A percentile compares a stretch with the other conserved stretches of the same genome.
Evolutionary conservation across 1,140 invertebrate species (phyloP).

Genomic region (Drosophila melanica): DNA sequence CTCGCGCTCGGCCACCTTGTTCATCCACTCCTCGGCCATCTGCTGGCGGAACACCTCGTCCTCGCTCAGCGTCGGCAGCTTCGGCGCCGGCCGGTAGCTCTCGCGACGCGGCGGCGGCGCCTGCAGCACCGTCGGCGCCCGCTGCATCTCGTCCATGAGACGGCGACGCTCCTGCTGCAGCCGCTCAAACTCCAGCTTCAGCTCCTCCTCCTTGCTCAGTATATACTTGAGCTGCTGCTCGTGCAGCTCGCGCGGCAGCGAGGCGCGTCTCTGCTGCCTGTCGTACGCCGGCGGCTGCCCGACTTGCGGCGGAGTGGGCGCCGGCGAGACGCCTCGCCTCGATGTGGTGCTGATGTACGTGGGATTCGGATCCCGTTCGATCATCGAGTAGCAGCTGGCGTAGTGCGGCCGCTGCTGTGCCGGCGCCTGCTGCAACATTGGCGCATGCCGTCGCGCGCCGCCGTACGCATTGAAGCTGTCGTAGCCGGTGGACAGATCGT

Average conservation of each 20-base stretch:
- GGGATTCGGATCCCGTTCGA: constrained; percentile 84
- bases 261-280: constrained; percentile 84
- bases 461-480: constrained; percentile 72
- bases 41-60: constrained; percentile 89
- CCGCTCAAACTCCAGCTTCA: constrained; percentile 86
- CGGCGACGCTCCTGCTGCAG: constrained; percentile 86
- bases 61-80: constrained; percentile 84
- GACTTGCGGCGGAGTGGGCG: constrained; percentile 79
- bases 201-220: constrained; percentile 87
- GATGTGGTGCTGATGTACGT: constrained; percentile 84
- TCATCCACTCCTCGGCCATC: constrained; percentile 93
- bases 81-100: constrained; percentile 57
- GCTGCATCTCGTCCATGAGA: constrained; percentile 82
- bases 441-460: constrained; percentile 61
- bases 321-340: constrained; percentile 85
- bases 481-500: constrained; percentile 67
- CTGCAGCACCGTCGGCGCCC: constrained; percentile 58
- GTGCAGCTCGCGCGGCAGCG: constrained; percentile 88
- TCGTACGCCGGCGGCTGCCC: constrained; percentile 77
- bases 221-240: constrained; percentile 89
- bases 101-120: constrained; percentile 60
- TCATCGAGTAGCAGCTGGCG: constrained; percentile 83
- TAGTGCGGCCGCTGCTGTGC: constrained; percentile 70
- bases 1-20: constrained; percentile 90
- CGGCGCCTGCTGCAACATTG: constrained; percentile 68